Evolutionary conservation across 2,797 vertebrate genomes (phyloP), one percentile per base, ranked within the genome.

Genomic region (Vespertilio murinus): DNA sequence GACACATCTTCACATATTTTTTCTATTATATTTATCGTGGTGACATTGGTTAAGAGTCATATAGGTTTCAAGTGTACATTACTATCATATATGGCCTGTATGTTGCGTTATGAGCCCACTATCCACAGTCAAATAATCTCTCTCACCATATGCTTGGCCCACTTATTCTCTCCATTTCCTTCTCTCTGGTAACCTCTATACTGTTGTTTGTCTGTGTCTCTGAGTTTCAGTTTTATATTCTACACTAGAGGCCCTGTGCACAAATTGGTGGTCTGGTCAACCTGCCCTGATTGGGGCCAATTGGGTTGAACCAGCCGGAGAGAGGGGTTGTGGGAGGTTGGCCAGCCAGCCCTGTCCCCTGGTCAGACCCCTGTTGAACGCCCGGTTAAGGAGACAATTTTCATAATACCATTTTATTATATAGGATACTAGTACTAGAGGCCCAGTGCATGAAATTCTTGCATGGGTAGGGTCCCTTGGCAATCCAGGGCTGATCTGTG

Each of bases 321-420:
- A 28, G 25, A 61, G 28, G 28, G 59, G 28, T 13, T 0, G 5
- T 3, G 12, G 59, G 59, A 61, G 28, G 25, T 61, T 61, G 59
- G 28, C 28, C 5, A 0, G 11, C 59, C 2, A 6, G 12, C 12
- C 59, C 25, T 6, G 1, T 2, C 5, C 5, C 5, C 59, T 61
- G 25, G 59, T 30, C 12, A 13, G 28, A 30, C 28, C 30, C 28
- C 5, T 14, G 12, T 61, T 2, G 6, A 61, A 61, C 28, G 13
- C 59, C 28, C 1, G 12, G 28, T 30, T 12, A 28, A 61, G 5
- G 12, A 61, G 12, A 30, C 59, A 61, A 30, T 61, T 61, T 61
- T 25, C 12, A 61, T 30, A 30, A 30, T 61, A 61, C 2, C 28
- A 25, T 61, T 61, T 61, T 61, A 30, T 30, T 61, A 61, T 30